Percentiles rank a stretch among this genome's conserved stretches.
Evolutionary conservation across 2,113 vertebrate genomes (phyloP).

Genomic region (Microcebus jonahi): DNA sequence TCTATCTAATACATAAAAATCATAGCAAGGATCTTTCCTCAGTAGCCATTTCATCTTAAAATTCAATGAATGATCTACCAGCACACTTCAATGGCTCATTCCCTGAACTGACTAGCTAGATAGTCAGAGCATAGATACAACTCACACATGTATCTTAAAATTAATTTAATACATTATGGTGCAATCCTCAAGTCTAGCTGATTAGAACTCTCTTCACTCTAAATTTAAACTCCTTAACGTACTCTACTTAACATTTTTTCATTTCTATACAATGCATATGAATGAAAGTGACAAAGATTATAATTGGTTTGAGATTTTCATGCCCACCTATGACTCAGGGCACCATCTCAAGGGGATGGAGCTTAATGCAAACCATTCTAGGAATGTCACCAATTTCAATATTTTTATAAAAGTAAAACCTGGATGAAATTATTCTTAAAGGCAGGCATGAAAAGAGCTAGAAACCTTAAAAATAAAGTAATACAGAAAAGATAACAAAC

Average conservation of each 20-base stretch:
- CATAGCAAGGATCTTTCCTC: background rate
- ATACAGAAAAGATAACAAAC: background rate
- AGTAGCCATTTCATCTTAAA: conserved; percentile 36
- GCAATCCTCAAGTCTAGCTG: background rate
- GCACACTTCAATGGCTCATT: conserved; percentile 7
- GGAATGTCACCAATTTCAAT: background rate
- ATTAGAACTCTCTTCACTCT: background rate
- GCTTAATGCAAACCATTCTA: conserved; percentile 1
- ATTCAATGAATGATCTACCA: background rate
- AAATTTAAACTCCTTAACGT: background rate
- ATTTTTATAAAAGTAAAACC: conserved; percentile 43
- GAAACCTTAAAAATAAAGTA: conserved; percentile 20
- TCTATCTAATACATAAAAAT: background rate
- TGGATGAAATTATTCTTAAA: conserved; percentile 7
- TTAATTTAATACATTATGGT: background rate
- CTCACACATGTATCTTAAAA: background rate
- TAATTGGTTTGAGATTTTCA: conserved; percentile 2
- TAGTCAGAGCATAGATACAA: background rate
- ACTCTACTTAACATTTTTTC: background rate
- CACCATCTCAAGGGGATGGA: background rate
- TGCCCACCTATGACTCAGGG: background rate
- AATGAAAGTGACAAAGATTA: background rate
- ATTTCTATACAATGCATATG: background rate
- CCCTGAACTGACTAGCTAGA: background rate
- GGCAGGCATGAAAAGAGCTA: background rate